Percentiles rank a stretch among this genome's conserved stretches.
phyloP scores from a whole-genome alignment of 2,113 vertebrate species.

The Pygoscelis adeliae region DNA sequence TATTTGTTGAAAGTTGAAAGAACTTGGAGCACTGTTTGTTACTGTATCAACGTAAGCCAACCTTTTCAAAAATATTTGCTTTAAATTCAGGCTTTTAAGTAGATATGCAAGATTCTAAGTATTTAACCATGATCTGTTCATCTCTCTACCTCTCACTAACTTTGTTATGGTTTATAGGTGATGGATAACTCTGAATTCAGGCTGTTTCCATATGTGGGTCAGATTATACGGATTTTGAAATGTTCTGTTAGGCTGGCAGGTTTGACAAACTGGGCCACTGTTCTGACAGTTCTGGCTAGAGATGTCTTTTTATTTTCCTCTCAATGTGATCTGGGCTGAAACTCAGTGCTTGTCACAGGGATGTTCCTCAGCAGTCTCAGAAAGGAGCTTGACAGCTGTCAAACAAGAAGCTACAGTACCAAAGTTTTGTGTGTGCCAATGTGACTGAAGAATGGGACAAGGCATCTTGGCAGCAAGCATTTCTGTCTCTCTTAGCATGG shows the following conservation, averaged over 20 bases:
- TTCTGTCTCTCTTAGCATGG: neutral
- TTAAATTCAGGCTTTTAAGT: neutral
- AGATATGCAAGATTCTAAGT: neutral
- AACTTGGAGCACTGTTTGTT: neutral
- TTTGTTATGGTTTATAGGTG: neutral
- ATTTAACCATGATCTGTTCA: rapidly evolving
- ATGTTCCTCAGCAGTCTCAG: neutral
- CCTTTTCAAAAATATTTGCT: neutral
- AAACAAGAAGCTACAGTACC: neutral
- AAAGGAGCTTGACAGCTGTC: neutral
- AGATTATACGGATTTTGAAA: neutral
- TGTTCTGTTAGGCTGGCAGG: neutral
- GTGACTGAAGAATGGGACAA: neutral
- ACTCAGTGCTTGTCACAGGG: neutral
- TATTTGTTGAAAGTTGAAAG: neutral
- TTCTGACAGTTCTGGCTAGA: neutral
- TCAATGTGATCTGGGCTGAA: neutral
- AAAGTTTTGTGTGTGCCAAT: rapidly evolving
- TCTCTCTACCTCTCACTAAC: neutral
- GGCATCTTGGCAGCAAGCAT: neutral
- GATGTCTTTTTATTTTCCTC: neutral
- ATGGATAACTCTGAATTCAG: neutral
- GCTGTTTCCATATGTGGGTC: neutral
- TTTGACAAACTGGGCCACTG: neutral
- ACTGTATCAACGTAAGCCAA: neutral